Evolutionary conservation across 2,113 vertebrate species (phyloP), one percentile per base, ranked within the genome.

Genomic region (Marmota flaviventris): DNA sequence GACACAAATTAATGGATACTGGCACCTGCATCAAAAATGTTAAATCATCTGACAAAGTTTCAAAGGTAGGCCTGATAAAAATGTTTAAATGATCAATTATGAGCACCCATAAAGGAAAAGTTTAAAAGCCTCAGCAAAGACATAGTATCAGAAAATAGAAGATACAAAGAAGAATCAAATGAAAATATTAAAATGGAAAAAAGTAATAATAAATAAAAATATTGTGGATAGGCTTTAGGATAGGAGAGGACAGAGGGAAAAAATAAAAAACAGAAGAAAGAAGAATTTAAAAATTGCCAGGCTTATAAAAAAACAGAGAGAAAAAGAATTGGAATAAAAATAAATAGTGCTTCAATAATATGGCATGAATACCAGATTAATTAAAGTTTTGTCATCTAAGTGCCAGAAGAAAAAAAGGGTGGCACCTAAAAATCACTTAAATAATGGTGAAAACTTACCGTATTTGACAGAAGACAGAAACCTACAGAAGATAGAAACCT

Each of bases 101-200:
- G 39, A 88, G 72, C 32, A 95, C 42, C 29, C 4, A 16, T 73
- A 70, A 85, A 72, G 48, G 3, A 85, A 86, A 79, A 70, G 39
- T 56, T 61, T 56, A 17, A 63, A 78, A 77, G 5, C 12, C 14
- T 67, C 17, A 73, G 16, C 14, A 70, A 69, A 96, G 42, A 42
- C 85, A 48, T 24, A 20, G 0, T 34, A 67, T 51, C 34, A 67
- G 11, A 20, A 87, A 81, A 94, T 12, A 69, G 17, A 92, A 81
- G 4, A 65, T 12, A 69, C 9, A 45, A 39, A 48, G 12, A 92
- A 85, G 3, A 56, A 48, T 1, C 9, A 83, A 51, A 56, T 39
- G 8, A 67, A 77, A 93, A 85, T 91, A 75, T 42, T 39, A 73
- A 95, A 84, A 25, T 6, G 56, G 56, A 24, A 39, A 94, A 85